Percentiles rank a stretch among this genome's conserved stretches.
Conservation (phyloP, 2,113 vertebrate species). For the Sardina pilchardus region DNA sequence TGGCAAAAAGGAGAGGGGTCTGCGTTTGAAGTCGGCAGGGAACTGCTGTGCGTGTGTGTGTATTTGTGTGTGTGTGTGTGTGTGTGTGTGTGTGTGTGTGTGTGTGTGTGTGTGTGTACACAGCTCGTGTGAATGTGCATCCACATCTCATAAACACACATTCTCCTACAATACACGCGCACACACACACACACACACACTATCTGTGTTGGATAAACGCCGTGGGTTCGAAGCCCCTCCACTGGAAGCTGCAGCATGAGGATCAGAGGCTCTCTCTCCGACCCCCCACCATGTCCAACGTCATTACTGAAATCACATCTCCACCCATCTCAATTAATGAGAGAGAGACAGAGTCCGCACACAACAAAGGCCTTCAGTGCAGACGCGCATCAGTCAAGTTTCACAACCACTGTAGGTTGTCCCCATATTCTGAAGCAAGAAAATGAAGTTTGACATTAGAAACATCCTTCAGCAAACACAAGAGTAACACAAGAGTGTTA, state of each 20-base stretch:
- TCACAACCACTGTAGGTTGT: too few relatives aligned
- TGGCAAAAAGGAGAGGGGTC: background rate
- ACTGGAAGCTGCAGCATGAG: background rate
- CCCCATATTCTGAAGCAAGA: too few relatives aligned
- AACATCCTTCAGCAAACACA: background rate
- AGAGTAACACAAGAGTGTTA: too few relatives aligned
- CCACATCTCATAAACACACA: background rate
- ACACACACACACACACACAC: background rate
- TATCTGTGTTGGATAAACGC: background rate
- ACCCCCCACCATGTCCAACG: background rate
- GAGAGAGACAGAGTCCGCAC: background rate
- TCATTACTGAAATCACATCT: background rate
- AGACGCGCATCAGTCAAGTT: background rate
- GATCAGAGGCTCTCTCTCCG: background rate
- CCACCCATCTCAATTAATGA: background rate
- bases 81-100: constrained; percentile 13
- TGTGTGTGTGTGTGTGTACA: background rate
- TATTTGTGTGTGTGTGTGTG: constrained; percentile 1
- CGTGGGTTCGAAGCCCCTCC: background rate
- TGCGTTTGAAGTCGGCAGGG: constrained; percentile 51
- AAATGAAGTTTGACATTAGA: too few relatives aligned
- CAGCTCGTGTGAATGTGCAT: background rate
- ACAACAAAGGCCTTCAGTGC: background rate
- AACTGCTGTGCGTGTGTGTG: constrained; percentile 16
- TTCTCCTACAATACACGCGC: background rate